A percentile compares a stretch with the other conserved stretches of the same genome.
phyloP scores from a whole-genome alignment of 2,113 vertebrate genomes.

The Gymnobelideus leadbeateri region DNA sequence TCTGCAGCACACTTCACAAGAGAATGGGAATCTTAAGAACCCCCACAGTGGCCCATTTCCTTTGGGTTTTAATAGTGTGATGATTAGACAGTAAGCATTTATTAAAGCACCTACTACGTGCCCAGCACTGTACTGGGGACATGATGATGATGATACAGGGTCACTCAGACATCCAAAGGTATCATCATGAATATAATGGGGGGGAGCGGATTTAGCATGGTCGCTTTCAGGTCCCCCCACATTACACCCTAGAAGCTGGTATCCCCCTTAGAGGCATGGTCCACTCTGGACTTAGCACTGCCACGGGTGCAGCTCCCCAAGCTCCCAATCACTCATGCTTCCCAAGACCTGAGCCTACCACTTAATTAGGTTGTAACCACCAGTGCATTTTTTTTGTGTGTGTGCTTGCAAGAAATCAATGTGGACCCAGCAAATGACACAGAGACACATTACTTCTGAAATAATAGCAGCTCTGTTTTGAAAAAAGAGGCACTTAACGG shows the following conservation, averaged over 20 bases:
- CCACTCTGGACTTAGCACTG: neutral
- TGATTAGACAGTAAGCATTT: neutral
- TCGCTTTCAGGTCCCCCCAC: neutral
- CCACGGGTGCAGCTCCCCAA: neutral
- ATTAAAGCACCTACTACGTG: neutral
- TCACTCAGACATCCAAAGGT: neutral
- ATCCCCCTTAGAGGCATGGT: neutral
- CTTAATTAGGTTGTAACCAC: neutral
- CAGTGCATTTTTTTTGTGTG: neutral
- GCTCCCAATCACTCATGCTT: neutral
- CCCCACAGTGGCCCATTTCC: neutral
- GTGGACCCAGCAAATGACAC: neutral
- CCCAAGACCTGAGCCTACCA: neutral
- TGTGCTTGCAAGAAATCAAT: constrained; percentile 28
- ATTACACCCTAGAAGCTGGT: neutral
- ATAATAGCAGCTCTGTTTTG: neutral
- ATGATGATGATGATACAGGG: neutral
- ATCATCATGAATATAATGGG: neutral
- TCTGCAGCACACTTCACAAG: neutral
- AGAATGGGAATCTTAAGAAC: neutral
- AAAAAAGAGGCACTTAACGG: constrained; percentile 4
- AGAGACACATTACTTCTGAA: neutral
- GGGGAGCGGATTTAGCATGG: neutral
- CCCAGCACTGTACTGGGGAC: neutral
- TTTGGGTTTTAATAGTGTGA: neutral